Base-by-base conservation (phyloP, 2,797 vertebrate species). In the Helostoma temminkii region DNA sequence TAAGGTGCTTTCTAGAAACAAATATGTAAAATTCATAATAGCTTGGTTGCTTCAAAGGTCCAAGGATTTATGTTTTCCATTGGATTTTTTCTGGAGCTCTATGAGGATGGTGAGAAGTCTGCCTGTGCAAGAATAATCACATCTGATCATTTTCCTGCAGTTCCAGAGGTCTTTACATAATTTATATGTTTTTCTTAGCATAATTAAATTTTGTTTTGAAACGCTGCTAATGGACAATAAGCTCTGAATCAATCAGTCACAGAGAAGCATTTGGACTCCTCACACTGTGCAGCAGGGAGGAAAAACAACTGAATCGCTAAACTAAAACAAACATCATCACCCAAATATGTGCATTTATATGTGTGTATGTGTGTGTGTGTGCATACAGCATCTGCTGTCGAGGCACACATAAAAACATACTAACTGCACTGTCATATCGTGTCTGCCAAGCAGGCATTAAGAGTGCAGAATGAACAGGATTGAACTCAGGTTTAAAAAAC, bases 291-390 rank as follows among this genome's bases (percentile, higher is more conserved):
- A 61, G 69, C 73, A 58, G 61, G 53, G 59, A 72, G 54, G 73
- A 48, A 77, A 75, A 76, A 66, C 73, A 66, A 60, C 66, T 28
- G 37, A 77, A 56, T 64, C 30, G 71, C 70, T 82, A 52, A 65
- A 78, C 61, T 62, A 72, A 86, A 78, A 69, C 71, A 60, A 71
- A 69, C 57, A 53, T 57, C 45, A 46, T 24, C 71, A 43, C 63
- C 39, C 32, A 46, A 69, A 61, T 36, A 22, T 43, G 37, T 36
- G 16, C 36, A 3, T 39, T 22, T 28, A 42, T 53, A n/a, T 50
- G 10, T 30, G 18, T 57, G 55, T 61, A 65, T 63, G 36, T 61
- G 42, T 58, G 45, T 68, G 56, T 72, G 63, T 74, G 45, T 68
- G 56, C 70, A 60, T 74, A 66, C 54, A 26, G 26, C 32, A 42